Base-by-base conservation (phyloP, 2,888 invertebrate species). In the Mesorhabditis sp. region DNA sequence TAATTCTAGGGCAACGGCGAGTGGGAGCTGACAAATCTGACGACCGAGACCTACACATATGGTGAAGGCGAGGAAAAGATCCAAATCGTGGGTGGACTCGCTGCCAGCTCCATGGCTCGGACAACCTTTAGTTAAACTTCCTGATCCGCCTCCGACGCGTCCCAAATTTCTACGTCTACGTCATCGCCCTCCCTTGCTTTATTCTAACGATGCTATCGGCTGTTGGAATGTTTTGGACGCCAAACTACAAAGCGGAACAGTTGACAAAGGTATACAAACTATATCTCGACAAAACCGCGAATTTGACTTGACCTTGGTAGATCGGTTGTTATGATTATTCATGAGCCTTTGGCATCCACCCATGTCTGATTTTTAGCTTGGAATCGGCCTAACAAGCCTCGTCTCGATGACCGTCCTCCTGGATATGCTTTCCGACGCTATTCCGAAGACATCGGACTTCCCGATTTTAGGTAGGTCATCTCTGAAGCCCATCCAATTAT, bases 111-210 rank as follows among this genome's bases (percentile, higher is more conserved):
- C 2, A 1, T 28, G 2, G 28, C 28, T 28, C 28, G n/a, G 7
- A 50, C 7, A 50, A 50, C n/a, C 58, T 2, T 2, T 2, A 50
- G 58, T 50, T 50, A 10, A 13, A 1, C n/a, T 50, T 50, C n/a
- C 7, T 50, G 10, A 2, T 50, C 58, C 58, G 2, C n/a, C 10
- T 50, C 2, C 7, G n/a, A 50, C 58, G 58, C 1, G 58, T 50
- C 58, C 58, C 58, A 10, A 50, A 50, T n/a, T 50, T 50, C 58
- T 50, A 50, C n/a, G 58, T 50, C 58, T 50, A 50, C 58, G 58
- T 50, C 58, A 50, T 50, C 58, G 58, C 58, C n/a, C 58, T 50
- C 1, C 58, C 58, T 13, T 50, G 58, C n/a, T 50, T 50, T n/a
- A 50, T 50, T 50, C 58, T 50, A 50, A 50, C 58, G n/a, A 10